Conservation (phyloP, 2,888 invertebrate genomes). For the Tenthredo livida region DNA sequence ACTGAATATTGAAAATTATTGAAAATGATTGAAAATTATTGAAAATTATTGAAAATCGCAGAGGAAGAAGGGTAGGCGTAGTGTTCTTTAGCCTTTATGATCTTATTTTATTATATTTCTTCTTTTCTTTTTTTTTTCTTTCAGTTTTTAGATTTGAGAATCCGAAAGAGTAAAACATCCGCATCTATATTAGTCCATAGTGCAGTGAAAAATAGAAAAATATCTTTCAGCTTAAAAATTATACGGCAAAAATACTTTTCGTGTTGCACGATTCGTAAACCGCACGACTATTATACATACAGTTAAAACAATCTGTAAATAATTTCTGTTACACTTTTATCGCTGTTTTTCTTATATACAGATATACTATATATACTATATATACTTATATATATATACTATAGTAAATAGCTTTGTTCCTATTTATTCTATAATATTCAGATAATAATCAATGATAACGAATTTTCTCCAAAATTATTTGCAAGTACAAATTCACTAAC, state of each 20-base stretch:
- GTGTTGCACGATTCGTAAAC: constrained; percentile 29
- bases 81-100: background rate
- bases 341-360: background rate
- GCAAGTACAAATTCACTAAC: background rate
- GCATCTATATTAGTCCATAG: background rate
- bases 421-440: background rate
- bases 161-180: background rate
- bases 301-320: background rate
- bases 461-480: background rate
- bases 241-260: background rate
- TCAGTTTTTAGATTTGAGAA: background rate
- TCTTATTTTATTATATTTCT: background rate
- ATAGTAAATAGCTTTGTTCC: background rate
- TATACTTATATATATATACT: background rate
- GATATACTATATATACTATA: background rate
- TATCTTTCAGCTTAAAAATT: background rate
- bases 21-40: background rate
- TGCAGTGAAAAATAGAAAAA: background rate
- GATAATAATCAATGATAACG: background rate
- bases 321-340: constrained; percentile 12
- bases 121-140: background rate
- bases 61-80: background rate
- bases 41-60: background rate
- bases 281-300: constrained; percentile 4
- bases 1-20: background rate